Evolutionary conservation across 2,888 invertebrate species (phyloP).

Genomic region (Dyspetes luteomarginatus): DNA sequence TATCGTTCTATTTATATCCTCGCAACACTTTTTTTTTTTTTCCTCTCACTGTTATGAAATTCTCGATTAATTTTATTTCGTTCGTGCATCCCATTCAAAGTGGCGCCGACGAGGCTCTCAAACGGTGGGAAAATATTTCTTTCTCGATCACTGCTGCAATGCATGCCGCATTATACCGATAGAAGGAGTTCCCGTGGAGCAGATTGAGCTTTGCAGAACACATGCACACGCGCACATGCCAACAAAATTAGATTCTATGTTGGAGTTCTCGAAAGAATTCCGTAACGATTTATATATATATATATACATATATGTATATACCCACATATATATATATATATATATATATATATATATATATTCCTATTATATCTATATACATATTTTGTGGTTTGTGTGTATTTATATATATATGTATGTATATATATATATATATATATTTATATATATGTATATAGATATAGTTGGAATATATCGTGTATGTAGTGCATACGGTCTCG

Average conservation of each 20-base stretch:
- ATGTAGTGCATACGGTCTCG: background rate
- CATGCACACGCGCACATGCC: conserved; percentile 21
- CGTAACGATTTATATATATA: conserved; percentile 63
- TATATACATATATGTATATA: no score
- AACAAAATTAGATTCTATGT: conserved; percentile 13
- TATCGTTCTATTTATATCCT: no score
- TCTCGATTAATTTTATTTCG: conserved; percentile 20
- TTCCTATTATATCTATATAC: no score
- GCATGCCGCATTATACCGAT: conserved; percentile 12
- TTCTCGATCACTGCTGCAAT: conserved; percentile 23
- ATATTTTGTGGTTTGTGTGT: no score
- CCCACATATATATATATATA: conserved; percentile 27
- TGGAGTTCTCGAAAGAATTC: conserved; percentile 54
- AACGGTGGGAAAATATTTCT: conserved; percentile 61
- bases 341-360: background rate
- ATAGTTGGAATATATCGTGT: background rate
- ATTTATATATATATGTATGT: no score
- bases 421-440: no score
- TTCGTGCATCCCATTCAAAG: conserved; percentile 40
- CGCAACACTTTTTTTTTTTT: no score
- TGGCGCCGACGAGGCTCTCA: conserved; percentile 31
- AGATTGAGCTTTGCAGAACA: conserved; percentile 52
- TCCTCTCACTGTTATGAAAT: no score
- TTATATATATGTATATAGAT: no score
- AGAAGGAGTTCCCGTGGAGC: conserved; percentile 25